phyloP scores from a whole-genome alignment of 2,113 vertebrate species.

The Saccopteryx bilineata region DNA sequence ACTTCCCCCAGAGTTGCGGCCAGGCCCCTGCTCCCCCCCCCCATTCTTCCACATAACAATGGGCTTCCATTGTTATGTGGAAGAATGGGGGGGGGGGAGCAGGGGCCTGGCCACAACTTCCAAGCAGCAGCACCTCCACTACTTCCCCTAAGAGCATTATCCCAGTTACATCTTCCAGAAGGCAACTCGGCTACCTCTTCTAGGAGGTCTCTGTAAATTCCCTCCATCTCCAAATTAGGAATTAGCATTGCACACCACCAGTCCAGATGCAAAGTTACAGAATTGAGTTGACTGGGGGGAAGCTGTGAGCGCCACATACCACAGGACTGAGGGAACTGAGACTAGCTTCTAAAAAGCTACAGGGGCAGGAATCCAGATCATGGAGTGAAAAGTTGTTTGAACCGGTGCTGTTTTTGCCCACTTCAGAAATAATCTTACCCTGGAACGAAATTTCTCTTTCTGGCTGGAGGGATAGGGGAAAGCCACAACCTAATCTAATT shows the following conservation, averaged over 20 bases:
- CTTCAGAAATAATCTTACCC: conserved; percentile 18
- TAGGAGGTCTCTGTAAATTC: not conserved
- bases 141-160: not conserved
- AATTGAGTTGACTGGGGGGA: not conserved
- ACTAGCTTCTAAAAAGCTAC: not conserved
- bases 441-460: conserved; percentile 23
- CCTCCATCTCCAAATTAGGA: not conserved
- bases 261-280: not conserved
- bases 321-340: not conserved
- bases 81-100: too few relatives aligned
- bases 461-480: not conserved
- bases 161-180: not conserved
- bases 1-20: not conserved
- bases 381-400: not conserved
- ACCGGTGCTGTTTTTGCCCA: not conserved
- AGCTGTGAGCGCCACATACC: not conserved
- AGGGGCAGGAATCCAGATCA: conserved; percentile 2
- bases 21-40: not conserved
- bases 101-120: too few relatives aligned
- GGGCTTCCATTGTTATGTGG: too few relatives aligned
- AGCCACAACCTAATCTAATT: not conserved
- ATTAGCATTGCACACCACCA: not conserved
- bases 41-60: not conserved
- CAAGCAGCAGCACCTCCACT: not conserved
- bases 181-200: not conserved